Conservation (phyloP, 2,888 invertebrate genomes). For the Hylaea fasciaria region DNA sequence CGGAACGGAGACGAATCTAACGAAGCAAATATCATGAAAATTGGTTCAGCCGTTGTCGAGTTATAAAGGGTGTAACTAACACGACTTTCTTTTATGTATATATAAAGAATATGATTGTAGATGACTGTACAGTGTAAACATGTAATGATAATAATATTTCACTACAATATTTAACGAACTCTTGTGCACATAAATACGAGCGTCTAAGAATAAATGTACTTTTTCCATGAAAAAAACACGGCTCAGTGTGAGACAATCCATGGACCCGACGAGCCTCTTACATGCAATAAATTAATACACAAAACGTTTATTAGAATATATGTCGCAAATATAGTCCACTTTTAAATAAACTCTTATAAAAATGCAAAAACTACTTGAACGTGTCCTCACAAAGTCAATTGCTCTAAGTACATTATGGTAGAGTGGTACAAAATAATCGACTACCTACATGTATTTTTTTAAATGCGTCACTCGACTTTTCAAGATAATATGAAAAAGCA, state of each 20-base stretch:
- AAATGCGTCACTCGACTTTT: slow-evolving; percentile 14
- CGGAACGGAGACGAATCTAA: too few species aligned
- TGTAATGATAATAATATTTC: slow-evolving; percentile 24
- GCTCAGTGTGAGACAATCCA: slow-evolving; percentile 44
- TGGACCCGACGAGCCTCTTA: slow-evolving; percentile 39
- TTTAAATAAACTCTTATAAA: slow-evolving; percentile 42
- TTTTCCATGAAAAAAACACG: slow-evolving; percentile 34
- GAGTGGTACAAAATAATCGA: slow-evolving; percentile 20
- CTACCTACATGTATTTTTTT: slow-evolving; percentile 20
- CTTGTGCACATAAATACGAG: slow-evolving; percentile 55
- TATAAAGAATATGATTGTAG: slow-evolving; percentile 17
- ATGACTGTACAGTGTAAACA: slow-evolving; percentile 32
- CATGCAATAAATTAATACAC: slow-evolving; percentile 39
- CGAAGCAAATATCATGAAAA: too few species aligned
- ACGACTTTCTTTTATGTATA: too few species aligned
- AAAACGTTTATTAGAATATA: slow-evolving; percentile 28
- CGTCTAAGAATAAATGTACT: slow-evolving; percentile 38
- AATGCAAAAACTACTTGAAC: slow-evolving; percentile 44
- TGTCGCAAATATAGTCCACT: slow-evolving; percentile 26
- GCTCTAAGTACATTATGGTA: slow-evolving; percentile 32
- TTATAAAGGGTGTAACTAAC: too few species aligned
- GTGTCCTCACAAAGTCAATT: slow-evolving; percentile 48
- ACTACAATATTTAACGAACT: slow-evolving; percentile 46
- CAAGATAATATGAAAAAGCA: slow-evolving; percentile 6
- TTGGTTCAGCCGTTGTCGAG: too few species aligned